phyloP scores from a whole-genome alignment of 2,113 vertebrate genomes.

The Meleagris gallopavo region DNA sequence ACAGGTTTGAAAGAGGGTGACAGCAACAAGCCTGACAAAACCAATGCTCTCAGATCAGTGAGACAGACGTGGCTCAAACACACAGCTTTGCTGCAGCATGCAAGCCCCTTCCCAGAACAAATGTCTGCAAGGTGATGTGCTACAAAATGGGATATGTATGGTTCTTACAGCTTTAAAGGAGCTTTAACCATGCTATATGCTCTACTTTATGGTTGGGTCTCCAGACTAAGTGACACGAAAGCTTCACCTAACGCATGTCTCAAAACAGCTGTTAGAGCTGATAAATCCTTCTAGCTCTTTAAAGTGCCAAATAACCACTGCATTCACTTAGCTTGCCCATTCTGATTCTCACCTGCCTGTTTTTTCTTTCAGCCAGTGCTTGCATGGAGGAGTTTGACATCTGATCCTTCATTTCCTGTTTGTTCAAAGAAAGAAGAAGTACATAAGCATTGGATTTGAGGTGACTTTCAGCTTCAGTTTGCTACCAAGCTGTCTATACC shows the following conservation, averaged over 20 bases:
- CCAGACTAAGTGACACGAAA: background rate
- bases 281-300: background rate
- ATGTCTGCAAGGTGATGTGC: background rate
- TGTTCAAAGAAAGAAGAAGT: slow-evolving; percentile 14
- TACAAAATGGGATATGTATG: background rate
- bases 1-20: background rate
- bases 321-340: background rate
- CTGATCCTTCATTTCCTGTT: slow-evolving; percentile 96
- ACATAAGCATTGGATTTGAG: background rate
- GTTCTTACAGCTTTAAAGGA: background rate
- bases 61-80: background rate
- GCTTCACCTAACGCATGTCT: background rate
- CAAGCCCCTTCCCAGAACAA: background rate
- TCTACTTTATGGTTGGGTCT: background rate
- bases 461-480: background rate
- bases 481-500: background rate
- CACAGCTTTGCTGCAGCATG: background rate
- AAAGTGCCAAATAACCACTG: background rate
- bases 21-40: background rate
- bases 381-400: slow-evolving; percentile 89
- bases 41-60: background rate
- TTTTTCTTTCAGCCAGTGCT: slow-evolving; percentile 85
- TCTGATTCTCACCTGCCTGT: slow-evolving; percentile 85
- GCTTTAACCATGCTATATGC: background rate
- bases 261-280: background rate